Base-by-base conservation (phyloP, 1,140 invertebrate species). In the Danaus melanippus region DNA sequence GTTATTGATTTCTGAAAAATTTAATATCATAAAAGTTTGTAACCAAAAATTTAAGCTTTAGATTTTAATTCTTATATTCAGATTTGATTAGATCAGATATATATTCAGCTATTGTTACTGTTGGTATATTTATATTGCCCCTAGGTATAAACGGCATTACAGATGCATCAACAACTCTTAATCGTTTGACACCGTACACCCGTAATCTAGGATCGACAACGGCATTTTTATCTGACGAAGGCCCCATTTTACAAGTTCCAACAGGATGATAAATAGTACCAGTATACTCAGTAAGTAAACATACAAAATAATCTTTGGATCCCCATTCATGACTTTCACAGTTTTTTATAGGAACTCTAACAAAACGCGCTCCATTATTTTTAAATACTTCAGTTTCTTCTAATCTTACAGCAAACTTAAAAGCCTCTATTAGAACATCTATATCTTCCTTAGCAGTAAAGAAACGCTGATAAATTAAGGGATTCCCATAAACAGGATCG, bases 391-490 rank as follows among this genome's bases (percentile, higher is more conserved):
- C 61, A 0, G 90, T 91, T 42, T 72, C 46, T 43, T 72, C 67
- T 15, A 74, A 54, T 0, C 57, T 50, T 8, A 71, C 8, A 82
- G 58, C 70, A 60, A 62, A 73, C 21, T 53, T 46, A 9, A 61
- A 55, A 3, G 56, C 69, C 32, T 62, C 67, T 12, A 92, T 76
- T 5, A 92, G 68, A 1, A 90, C 80, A 48, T 90, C 80, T n/a
- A 92, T 32, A 64, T 94, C 92, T 12, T 89, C 86, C 2, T 88
- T 75, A 67, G 92, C 80, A 8, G 76, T 77, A 21, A 93, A 91
- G 69, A 95, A 96, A 62, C 94, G 93, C 0, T 95, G 90, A 71
- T 93, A 90, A n/a, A 98, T 92, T 9, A 92, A 78, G 0, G 96
- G 96, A 61, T 92, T 91, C 8, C 91, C 89, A 32, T 89, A 5